Evolutionary conservation across 2,888 invertebrate species (phyloP).

Genomic region (Schizaphis graminum): DNA sequence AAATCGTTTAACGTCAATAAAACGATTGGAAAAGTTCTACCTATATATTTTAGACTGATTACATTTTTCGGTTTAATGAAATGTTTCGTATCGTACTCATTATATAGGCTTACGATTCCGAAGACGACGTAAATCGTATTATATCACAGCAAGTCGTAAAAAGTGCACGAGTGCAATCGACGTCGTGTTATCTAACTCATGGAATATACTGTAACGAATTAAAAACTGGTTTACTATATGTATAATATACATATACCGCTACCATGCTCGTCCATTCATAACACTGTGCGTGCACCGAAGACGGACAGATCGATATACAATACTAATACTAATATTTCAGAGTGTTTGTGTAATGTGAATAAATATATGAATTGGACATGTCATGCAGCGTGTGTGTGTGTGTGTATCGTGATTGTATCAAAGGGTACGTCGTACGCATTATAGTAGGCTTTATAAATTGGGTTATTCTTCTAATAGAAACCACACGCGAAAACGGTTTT

Average conservation of each 20-base stretch:
- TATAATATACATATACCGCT: neutral
- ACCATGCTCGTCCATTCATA: slow-evolving; percentile 29
- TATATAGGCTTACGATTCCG: neutral
- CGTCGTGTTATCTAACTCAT: slow-evolving; percentile 43
- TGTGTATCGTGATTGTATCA: neutral
- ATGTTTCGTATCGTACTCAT: neutral
- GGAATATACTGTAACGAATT: slow-evolving; percentile 36
- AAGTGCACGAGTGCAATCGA: slow-evolving; percentile 56
- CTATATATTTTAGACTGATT: neutral
- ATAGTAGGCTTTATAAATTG: slow-evolving; percentile 7
- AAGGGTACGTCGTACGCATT: neutral
- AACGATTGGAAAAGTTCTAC: neutral
- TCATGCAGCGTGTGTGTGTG: neutral
- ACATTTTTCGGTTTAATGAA: slow-evolving; percentile 20
- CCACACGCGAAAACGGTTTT: slow-evolving; percentile 34
- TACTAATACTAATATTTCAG: neutral
- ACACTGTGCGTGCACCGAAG: slow-evolving; percentile 22
- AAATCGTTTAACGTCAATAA: neutral
- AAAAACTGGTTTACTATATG: slow-evolving; percentile 54
- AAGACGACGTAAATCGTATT: slow-evolving; percentile 52
- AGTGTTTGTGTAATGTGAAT: slow-evolving; percentile 4
- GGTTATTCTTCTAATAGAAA: slow-evolving; percentile 25
- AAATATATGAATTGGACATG: neutral
- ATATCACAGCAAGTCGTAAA: slow-evolving; percentile 59
- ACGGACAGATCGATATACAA: neutral